These are phyloP conservation scores for Agelastica alni DNA, from an alignment of 2,888 invertebrate genomes.

Conservation along the genomic window DNA sequence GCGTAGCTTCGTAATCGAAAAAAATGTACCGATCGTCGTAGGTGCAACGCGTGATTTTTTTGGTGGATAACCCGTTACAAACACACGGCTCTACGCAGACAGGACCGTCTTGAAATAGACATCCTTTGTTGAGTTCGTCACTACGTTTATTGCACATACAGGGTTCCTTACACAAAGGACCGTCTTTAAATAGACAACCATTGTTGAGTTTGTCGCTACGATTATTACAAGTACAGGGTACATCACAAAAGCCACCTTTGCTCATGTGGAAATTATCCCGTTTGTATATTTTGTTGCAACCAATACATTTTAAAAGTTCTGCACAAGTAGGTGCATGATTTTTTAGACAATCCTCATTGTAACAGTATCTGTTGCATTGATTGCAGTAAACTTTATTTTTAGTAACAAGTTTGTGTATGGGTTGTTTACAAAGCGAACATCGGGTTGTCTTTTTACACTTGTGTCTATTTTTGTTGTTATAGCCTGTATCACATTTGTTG, in stretches of 20 bases:
- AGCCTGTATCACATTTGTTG: not conserved
- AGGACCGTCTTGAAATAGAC: not conserved
- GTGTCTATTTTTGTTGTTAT: slow-evolving; percentile 5
- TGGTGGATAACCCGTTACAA: not conserved
- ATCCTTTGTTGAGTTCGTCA: too few species aligned
- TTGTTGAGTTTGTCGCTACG: not conserved
- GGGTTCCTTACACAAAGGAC: too few species aligned
- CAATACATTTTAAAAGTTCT: slow-evolving; percentile 1
- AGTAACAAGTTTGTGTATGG: not conserved
- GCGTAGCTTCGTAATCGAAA: slow-evolving; percentile 13
- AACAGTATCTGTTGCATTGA: slow-evolving; percentile 7
- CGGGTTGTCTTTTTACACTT: not conserved
- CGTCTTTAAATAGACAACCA: not conserved
- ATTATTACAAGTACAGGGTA: slow-evolving; percentile 1
- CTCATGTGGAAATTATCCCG: not conserved
- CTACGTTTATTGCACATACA: too few species aligned
- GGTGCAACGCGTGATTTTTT: slow-evolving; percentile 3
- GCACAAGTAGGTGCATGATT: slow-evolving; percentile 1
- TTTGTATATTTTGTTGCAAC: not conserved
- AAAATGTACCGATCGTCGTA: too few species aligned
- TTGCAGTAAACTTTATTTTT: slow-evolving; percentile 8
- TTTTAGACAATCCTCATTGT: slow-evolving; percentile 3
- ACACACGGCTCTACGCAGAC: not conserved
- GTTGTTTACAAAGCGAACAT: not conserved
- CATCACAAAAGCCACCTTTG: slow-evolving; percentile 6